Conservation (phyloP, 2,113 vertebrate species). For the Hippocampus abdominalis region DNA sequence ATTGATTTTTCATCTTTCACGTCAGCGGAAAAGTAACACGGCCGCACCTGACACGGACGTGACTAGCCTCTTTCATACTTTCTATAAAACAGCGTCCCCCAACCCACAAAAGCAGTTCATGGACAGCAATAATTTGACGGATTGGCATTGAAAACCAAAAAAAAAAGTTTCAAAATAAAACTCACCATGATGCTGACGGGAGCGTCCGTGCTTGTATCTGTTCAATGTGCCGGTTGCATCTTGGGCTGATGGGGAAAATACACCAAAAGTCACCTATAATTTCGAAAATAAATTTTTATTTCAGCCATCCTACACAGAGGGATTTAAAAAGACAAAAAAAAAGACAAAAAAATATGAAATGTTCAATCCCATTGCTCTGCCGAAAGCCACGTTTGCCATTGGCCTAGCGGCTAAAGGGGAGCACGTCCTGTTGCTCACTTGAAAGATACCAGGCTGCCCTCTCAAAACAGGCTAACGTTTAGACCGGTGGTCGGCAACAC, state of each 20-base stretch:
- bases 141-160: neutral
- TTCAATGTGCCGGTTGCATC: neutral
- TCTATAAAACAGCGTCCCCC: neutral
- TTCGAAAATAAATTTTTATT: no score
- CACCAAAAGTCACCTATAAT: no score
- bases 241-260: neutral
- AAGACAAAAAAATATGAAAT: no score
- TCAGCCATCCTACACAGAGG: no score
- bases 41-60: neutral
- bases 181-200: neutral
- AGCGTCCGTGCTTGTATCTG: neutral
- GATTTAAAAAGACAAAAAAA: no score
- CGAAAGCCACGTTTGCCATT: neutral
- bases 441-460: neutral
- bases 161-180: neutral
- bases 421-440: neutral
- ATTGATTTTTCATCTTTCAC: slow-evolving; percentile 6
- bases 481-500: no score
- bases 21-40: neutral
- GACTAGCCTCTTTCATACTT: neutral
- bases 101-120: neutral
- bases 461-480: neutral
- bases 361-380: neutral
- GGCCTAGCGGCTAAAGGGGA: neutral
- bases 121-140: no score